These are phyloP conservation scores for Phataginus tricuspis DNA, from an alignment of 2,797 vertebrate species.

Conservation along the genomic window DNA sequence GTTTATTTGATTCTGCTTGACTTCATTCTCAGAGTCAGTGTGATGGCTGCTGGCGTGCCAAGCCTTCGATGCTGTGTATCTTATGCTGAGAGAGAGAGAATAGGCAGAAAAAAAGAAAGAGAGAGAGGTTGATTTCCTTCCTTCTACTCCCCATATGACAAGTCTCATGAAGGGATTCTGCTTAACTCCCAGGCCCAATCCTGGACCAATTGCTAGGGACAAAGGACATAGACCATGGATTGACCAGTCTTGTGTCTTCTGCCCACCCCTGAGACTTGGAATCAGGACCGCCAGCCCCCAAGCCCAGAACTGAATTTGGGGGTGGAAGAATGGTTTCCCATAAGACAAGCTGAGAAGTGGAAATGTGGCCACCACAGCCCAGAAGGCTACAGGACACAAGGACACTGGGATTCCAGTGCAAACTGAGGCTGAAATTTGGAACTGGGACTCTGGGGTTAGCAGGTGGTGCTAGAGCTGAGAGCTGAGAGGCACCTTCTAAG, in stretches of 20 bases:
- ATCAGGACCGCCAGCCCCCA: background rate
- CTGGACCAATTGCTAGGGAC: background rate
- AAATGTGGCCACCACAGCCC: background rate
- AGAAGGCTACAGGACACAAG: background rate
- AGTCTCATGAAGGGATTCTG: background rate
- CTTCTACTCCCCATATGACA: background rate
- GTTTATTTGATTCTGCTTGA: background rate
- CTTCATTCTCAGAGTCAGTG: background rate
- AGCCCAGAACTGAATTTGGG: background rate
- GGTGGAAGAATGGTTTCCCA: background rate
- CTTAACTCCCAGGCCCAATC: background rate
- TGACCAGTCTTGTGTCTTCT: background rate
- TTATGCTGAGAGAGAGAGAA: background rate
- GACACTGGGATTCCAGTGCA: background rate
- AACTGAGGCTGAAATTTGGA: background rate
- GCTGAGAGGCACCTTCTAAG: background rate
- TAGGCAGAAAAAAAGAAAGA: too few species aligned
- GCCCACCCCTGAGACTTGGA: background rate
- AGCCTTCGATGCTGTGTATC: background rate
- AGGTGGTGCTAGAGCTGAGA: too few species aligned
- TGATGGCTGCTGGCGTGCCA: background rate
- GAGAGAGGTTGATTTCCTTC: background rate
- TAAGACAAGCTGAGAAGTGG: background rate
- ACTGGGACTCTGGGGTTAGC: too few species aligned
- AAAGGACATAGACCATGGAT: background rate